Percentiles rank a stretch among this genome's conserved stretches.
phyloP scores from a whole-genome alignment of 2,888 invertebrate species.

The Eupeodes luniger region DNA sequence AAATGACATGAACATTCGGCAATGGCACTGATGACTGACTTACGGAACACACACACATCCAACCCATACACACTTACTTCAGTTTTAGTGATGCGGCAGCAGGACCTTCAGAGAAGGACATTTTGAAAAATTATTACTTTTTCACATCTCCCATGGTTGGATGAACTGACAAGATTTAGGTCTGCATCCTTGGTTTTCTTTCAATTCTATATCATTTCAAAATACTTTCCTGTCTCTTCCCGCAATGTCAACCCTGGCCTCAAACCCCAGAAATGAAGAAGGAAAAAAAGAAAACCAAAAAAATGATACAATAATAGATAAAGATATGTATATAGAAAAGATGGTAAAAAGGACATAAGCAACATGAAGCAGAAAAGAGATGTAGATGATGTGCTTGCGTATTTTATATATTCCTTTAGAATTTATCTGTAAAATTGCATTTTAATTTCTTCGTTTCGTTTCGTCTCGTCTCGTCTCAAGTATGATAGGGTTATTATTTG shows the following conservation, averaged over 20 bases:
- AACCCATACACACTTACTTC: neutral
- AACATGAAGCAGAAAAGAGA: conserved; percentile 27
- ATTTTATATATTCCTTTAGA: conserved; percentile 36
- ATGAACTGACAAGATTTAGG: conserved; percentile 66
- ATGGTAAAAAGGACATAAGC: conserved; percentile 36
- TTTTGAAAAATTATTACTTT: conserved; percentile 70
- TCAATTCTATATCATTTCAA: conserved; percentile 58
- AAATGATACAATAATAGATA: neutral
- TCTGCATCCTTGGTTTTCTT: conserved; percentile 56
- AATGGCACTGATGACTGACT: conserved; percentile 56
- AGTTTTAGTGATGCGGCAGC: neutral
- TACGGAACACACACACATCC: neutral
- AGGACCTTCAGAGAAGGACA: conserved; percentile 49
- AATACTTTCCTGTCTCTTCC: conserved; percentile 15
- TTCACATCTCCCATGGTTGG: conserved; percentile 62
- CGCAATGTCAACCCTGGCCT: neutral
- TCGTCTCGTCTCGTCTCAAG: conserved; percentile 25
- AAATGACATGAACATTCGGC: conserved; percentile 56
- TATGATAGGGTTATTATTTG: conserved; percentile 69
- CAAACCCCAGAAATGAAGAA: neutral
- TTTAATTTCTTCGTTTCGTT: conserved; percentile 59
- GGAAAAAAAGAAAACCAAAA: neutral
- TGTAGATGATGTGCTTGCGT: conserved; percentile 43
- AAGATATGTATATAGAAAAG: too few species aligned
- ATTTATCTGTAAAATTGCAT: conserved; percentile 71